A percentile compares a stretch with the other conserved stretches of the same genome.
phyloP scores from a whole-genome alignment of 2,888 invertebrate genomes.

The Callyntrura guangdongensis region DNA sequence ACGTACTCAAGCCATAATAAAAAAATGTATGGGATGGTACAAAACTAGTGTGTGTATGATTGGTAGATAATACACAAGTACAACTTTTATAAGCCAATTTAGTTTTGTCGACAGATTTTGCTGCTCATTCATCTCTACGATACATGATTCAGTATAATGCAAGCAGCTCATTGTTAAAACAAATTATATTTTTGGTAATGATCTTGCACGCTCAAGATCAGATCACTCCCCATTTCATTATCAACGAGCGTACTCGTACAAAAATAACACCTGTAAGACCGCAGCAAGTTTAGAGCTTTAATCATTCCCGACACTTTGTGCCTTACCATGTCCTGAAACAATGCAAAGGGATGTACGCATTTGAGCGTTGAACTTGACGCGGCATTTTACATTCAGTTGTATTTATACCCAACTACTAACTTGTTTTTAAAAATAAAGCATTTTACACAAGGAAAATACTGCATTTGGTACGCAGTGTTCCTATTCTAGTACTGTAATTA shows the following conservation, averaged over 20 bases:
- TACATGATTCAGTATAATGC: background rate
- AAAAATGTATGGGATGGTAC: too few species aligned
- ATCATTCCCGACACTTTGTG: conserved; percentile 12
- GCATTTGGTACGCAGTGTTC: background rate
- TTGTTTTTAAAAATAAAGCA: too few species aligned
- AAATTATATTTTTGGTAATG: conserved; percentile 1
- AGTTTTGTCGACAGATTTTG: background rate
- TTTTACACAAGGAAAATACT: background rate
- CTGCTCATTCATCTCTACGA: background rate
- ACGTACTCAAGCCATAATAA: too few species aligned
- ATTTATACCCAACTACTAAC: too few species aligned
- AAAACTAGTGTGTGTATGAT: too few species aligned
- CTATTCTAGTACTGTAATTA: background rate
- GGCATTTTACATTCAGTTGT: background rate
- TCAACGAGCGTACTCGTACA: background rate
- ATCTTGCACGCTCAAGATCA: background rate
- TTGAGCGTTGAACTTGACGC: background rate
- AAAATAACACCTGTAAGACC: background rate
- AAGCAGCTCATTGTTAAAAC: background rate
- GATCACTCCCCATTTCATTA: too few species aligned
- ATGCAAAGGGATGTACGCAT: conserved; percentile 6
- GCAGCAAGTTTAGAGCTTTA: background rate
- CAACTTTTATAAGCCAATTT: background rate
- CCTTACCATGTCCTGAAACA: conserved; percentile 5
- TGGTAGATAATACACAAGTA: too few species aligned